Conservation (phyloP, 1,140 invertebrate genomes). For the Brachionus asplanchnoidis region DNA sequence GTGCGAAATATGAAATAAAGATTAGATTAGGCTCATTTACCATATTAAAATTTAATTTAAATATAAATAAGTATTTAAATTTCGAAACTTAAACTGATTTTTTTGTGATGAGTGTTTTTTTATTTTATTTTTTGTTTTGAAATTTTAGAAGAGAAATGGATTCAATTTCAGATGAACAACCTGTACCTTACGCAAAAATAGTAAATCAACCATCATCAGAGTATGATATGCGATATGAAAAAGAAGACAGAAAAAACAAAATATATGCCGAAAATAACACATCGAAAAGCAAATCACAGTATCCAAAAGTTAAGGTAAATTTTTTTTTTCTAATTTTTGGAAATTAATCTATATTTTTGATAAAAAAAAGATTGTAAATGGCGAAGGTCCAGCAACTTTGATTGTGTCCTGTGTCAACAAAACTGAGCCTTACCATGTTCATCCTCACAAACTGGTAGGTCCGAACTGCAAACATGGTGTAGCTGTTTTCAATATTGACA, state of each 20-base stretch:
- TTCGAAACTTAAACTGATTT: no score
- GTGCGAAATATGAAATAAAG: no score
- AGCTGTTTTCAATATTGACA: background rate
- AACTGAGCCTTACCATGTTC: background rate
- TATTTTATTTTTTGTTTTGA: no score
- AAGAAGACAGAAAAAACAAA: background rate
- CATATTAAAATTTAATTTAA: no score
- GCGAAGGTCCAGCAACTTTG: background rate
- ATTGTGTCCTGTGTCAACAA: constrained; percentile 5
- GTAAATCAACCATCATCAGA: background rate
- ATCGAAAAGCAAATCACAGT: background rate
- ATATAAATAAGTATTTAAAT: no score
- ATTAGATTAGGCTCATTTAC: no score
- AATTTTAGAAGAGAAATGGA: no score
- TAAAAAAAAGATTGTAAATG: background rate
- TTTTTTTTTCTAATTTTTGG: no score
- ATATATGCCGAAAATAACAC: background rate
- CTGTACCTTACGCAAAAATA: constrained; percentile 2
- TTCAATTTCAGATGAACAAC: background rate
- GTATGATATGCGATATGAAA: constrained; percentile 17
- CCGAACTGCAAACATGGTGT: background rate
- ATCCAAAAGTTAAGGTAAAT: background rate
- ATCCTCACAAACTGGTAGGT: background rate
- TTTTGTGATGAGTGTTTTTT: no score
- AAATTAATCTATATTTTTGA: background rate